These are phyloP conservation scores for Antedon mediterranea DNA, from an alignment of 53 echinoderm and acorn worm genomes.

Conservation along the genomic window DNA sequence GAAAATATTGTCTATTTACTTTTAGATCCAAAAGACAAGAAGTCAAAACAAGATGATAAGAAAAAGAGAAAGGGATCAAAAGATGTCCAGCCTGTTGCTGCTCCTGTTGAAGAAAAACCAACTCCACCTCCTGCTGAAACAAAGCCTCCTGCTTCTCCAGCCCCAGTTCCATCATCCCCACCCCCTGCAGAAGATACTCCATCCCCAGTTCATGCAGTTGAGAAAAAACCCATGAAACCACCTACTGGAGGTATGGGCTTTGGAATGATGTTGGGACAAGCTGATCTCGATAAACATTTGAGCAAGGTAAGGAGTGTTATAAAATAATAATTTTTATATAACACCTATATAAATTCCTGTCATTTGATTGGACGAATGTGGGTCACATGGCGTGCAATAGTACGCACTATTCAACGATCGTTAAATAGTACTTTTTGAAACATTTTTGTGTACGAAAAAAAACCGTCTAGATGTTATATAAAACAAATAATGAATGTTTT, in stretches of 20 bases:
- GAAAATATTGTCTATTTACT: too few species aligned
- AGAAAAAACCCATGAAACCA: background rate
- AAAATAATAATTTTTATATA: too few species aligned
- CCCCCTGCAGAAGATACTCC: background rate
- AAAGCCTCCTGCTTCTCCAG: background rate
- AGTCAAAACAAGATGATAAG: background rate
- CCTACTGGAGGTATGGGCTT: background rate
- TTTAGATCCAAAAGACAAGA: background rate
- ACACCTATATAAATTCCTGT: too few species aligned
- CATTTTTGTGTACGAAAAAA: too few species aligned
- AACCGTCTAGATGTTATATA: too few species aligned
- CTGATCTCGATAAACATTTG: background rate
- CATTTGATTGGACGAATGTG: too few species aligned
- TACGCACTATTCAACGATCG: too few species aligned
- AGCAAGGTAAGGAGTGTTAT: background rate
- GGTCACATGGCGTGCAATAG: too few species aligned
- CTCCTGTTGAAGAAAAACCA: background rate
- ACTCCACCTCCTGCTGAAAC: background rate
- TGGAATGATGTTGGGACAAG: background rate
- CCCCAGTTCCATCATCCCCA: background rate
- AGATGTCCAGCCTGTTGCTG: background rate
- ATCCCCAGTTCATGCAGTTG: background rate
- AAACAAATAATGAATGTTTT: too few species aligned
- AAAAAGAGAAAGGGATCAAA: background rate
- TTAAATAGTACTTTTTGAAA: too few species aligned